Percentiles rank a stretch among this genome's conserved stretches.
Conservation (phyloP, 2,888 invertebrate species). For the Dendrolimus houi region DNA sequence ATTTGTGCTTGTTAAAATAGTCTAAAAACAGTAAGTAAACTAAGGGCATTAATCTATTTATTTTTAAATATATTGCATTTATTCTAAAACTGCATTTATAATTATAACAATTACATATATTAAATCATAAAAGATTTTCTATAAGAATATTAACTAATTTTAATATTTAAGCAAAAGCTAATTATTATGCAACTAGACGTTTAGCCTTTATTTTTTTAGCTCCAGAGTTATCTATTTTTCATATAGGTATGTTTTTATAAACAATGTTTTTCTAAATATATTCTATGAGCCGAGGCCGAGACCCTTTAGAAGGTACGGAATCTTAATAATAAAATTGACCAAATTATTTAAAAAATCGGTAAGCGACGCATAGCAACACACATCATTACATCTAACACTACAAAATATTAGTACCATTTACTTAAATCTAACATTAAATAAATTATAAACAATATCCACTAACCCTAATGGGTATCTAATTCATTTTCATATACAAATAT, state of each 20-base stretch:
- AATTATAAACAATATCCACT: constrained; percentile 32
- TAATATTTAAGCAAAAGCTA: not conserved
- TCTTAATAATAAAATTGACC: constrained; percentile 16
- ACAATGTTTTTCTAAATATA: not conserved
- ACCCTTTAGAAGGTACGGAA: not conserved
- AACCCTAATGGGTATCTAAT: constrained; percentile 28
- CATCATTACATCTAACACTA: constrained; percentile 22
- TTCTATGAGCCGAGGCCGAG: not conserved
- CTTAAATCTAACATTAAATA: constrained; percentile 30
- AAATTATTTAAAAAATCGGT: constrained; percentile 15
- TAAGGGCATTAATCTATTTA: too few species aligned
- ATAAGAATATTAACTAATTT: too few species aligned
- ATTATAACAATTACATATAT: too few species aligned
- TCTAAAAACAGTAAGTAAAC: too few species aligned
- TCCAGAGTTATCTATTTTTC: too few species aligned
- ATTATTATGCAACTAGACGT: too few species aligned
- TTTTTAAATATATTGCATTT: too few species aligned
- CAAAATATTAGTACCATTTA: constrained; percentile 45
- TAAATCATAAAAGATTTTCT: too few species aligned
- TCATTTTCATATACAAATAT: constrained; percentile 45
- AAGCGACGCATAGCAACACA: constrained; percentile 25
- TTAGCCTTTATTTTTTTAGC: too few species aligned
- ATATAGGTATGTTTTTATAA: too few species aligned
- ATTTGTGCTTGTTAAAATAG: too few species aligned
- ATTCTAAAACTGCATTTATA: too few species aligned